phyloP scores from a whole-genome alignment of 2,888 invertebrate genomes.

The Drosophila bunnanda region DNA sequence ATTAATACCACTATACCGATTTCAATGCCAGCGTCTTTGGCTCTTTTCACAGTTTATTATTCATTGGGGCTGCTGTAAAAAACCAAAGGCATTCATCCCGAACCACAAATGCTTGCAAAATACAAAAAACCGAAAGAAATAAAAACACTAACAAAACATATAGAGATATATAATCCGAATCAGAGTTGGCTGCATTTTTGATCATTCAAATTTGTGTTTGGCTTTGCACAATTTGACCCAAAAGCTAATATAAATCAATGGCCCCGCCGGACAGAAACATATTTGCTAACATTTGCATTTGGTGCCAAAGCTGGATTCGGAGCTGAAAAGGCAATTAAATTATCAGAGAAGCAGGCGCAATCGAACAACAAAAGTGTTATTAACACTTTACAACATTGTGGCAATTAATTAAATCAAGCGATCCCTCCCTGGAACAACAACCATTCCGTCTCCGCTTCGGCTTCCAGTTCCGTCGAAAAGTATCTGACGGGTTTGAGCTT shows the following conservation, averaged over 20 bases:
- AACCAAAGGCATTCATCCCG: conserved; percentile 34
- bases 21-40: conserved; percentile 42
- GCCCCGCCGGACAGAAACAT: conserved; percentile 28
- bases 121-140: conserved; percentile 12
- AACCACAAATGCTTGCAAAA: conserved; percentile 33
- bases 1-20: conserved; percentile 45
- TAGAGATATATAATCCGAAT: neutral
- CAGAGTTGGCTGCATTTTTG: conserved; percentile 30
- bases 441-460: neutral
- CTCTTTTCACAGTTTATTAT: conserved; percentile 34
- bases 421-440: conserved; percentile 5
- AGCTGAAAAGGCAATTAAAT: conserved; percentile 55
- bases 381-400: conserved; percentile 69
- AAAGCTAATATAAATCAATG: conserved; percentile 43
- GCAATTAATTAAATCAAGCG: conserved; percentile 71
- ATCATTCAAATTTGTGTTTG: conserved; percentile 31
- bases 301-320: conserved; percentile 11
- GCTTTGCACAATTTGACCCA: conserved; percentile 40
- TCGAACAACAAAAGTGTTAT: conserved; percentile 53
- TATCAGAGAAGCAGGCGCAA: conserved; percentile 34
- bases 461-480: conserved; percentile 14
- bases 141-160: neutral
- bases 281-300: conserved; percentile 38
- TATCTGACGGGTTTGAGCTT: conserved; percentile 49
- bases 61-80: conserved; percentile 21